Percentiles rank a stretch among this genome's conserved stretches.
These are phyloP conservation scores for Poeciliopsis occidentalis DNA, from an alignment of 2,113 vertebrate species.

Conservation along the genomic window DNA sequence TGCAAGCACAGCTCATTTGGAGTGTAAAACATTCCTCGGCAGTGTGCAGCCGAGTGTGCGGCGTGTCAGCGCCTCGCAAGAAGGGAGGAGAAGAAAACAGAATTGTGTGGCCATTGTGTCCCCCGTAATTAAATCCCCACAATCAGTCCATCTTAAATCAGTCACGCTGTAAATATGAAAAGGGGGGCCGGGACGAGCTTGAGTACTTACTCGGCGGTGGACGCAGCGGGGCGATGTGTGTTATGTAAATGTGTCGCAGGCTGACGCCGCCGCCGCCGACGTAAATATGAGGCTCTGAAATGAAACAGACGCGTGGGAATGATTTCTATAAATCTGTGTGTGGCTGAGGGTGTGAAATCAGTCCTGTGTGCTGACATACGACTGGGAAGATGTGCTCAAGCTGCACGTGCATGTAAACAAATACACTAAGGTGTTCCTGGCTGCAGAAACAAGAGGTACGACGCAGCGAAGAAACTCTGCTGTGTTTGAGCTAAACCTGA, in stretches of 20 bases:
- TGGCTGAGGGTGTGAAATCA: constrained; percentile 3
- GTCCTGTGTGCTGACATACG: background rate
- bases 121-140: constrained; percentile 82
- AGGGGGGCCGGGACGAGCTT: constrained; percentile 69
- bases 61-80: constrained; percentile 76
- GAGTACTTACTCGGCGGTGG: constrained; percentile 70
- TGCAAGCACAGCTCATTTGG: constrained; percentile 83
- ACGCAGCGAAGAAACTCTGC: too few relatives aligned
- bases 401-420: background rate
- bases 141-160: constrained; percentile 82
- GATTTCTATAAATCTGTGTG: constrained; percentile 8
- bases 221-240: constrained; percentile 67
- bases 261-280: constrained; percentile 32
- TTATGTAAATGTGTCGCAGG: constrained; percentile 72
- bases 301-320: constrained; percentile 4
- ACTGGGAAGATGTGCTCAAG: constrained; percentile 14
- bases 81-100: constrained; percentile 75
- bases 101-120: constrained; percentile 81
- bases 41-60: constrained; percentile 73
- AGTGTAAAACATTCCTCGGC: constrained; percentile 80
- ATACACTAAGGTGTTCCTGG: constrained; percentile 17
- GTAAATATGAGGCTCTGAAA: constrained; percentile 52
- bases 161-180: constrained; percentile 79
- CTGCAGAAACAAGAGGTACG: background rate
- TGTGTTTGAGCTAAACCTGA: background rate